phyloP scores from a whole-genome alignment of 92 coral and sea anemone genomes.

The Metridium senile region DNA sequence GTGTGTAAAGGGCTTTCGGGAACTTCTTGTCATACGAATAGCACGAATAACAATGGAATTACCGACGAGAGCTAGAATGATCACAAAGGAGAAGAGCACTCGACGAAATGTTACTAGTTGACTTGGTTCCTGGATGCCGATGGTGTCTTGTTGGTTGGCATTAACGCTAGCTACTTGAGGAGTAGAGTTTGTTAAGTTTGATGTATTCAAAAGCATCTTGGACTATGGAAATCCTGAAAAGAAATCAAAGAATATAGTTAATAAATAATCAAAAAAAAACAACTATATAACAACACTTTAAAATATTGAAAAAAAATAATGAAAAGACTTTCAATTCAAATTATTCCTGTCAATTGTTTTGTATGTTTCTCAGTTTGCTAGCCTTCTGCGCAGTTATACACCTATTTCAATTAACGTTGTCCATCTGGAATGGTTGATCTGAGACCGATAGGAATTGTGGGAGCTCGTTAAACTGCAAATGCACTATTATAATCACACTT shows the following conservation, averaged over 20 bases:
- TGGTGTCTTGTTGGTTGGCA: not conserved
- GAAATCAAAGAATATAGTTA: not conserved
- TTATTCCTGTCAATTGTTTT: no score
- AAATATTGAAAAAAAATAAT: no score
- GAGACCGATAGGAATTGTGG: no score
- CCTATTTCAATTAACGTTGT: no score
- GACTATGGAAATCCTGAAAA: not conserved
- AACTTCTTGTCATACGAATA: conserved; percentile 23
- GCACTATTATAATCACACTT: no score
- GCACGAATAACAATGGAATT: conserved; percentile 55
- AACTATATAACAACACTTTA: no score
- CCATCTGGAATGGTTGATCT: no score
- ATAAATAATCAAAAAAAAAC: no score
- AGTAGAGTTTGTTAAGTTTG: not conserved
- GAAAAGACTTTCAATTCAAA: no score
- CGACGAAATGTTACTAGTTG: conserved; percentile 27
- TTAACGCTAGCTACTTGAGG: not conserved
- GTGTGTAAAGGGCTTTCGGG: conserved; percentile 55
- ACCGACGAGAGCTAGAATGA: conserved; percentile 38
- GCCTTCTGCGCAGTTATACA: no score
- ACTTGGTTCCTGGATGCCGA: conserved; percentile 14
- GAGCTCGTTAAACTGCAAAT: no score
- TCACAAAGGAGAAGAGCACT: conserved; percentile 40
- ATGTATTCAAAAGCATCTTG: not conserved
- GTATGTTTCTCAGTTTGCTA: no score